Evolutionary conservation across 1,140 invertebrate species (phyloP).

Genomic region (Globodera rostochiensis): DNA sequence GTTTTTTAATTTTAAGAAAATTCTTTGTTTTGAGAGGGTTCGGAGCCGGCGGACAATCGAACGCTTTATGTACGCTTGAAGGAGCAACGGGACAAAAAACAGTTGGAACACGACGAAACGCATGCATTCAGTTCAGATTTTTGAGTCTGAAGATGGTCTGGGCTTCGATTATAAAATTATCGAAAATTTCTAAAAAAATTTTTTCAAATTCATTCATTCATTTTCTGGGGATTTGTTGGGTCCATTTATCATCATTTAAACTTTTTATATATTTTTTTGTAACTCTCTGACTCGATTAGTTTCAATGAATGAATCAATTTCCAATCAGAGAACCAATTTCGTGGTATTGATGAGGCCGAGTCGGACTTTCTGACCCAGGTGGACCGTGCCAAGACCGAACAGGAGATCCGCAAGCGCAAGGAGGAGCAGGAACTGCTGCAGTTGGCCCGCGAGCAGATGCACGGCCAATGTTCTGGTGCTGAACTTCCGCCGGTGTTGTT

Average conservation of each 20-base stretch:
- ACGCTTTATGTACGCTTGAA: no score
- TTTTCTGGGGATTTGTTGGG: no score
- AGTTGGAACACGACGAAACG: conserved; percentile 90
- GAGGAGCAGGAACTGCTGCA: conserved; percentile 16
- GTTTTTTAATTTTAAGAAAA: no score
- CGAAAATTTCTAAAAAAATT: conserved; percentile 1
- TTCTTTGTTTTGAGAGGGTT: no score
- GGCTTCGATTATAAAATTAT: conserved; percentile 36
- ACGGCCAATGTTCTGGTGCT: neutral
- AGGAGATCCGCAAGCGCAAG: conserved; percentile 14
- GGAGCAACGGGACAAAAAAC: conserved; percentile 66
- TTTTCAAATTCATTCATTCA: conserved; percentile 1
- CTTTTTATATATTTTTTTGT: no score
- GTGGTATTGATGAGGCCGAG: conserved; percentile 23
- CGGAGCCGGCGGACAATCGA: no score
- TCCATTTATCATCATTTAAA: no score
- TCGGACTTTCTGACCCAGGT: conserved; percentile 20
- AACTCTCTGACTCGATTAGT: no score
- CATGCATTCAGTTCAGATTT: conserved; percentile 79
- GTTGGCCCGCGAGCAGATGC: neutral
- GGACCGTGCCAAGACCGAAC: neutral
- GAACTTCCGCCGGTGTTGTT: conserved; percentile 14
- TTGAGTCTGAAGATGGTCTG: conserved; percentile 50
- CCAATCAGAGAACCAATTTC: conserved; percentile 23
- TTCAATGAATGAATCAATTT: no score